phyloP scores from a whole-genome alignment of 2,888 invertebrate species.

The Nomada lathburiana region DNA sequence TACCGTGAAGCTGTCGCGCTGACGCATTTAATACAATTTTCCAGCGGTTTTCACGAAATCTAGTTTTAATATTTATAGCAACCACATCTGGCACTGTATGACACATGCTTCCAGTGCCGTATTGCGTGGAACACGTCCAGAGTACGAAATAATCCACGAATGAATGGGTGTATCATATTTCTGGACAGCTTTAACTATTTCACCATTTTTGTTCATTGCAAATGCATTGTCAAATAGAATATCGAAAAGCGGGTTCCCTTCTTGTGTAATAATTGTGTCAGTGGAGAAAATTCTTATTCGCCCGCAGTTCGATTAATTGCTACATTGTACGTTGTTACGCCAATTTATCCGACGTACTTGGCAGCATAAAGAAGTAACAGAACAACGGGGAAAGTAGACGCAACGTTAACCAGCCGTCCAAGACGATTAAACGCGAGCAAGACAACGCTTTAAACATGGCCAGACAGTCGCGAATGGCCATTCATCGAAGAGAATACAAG shows the following conservation, averaged over 20 bases:
- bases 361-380: not conserved
- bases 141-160: not conserved
- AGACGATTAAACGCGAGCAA: conserved; percentile 7
- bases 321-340: too few relatives aligned
- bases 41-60: not conserved
- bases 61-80: not conserved
- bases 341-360: not conserved
- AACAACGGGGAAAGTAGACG: not conserved
- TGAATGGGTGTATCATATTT: not conserved
- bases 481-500: conserved; percentile 40
- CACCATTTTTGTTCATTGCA: too few relatives aligned
- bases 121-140: not conserved
- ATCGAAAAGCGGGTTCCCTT: too few relatives aligned
- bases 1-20: not conserved
- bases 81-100: not conserved
- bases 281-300: not conserved
- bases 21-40: not conserved
- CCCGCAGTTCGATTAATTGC: not conserved
- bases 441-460: conserved; percentile 18
- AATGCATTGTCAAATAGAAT: too few relatives aligned
- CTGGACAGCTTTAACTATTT: too few relatives aligned
- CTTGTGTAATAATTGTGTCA: not conserved
- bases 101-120: not conserved
- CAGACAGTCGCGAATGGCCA: conserved; percentile 18
- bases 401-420: not conserved